Evolutionary conservation across 1,140 invertebrate genomes (phyloP), one percentile per base, ranked within the genome.

Genomic region (Cyphomyrmex costatus): DNA sequence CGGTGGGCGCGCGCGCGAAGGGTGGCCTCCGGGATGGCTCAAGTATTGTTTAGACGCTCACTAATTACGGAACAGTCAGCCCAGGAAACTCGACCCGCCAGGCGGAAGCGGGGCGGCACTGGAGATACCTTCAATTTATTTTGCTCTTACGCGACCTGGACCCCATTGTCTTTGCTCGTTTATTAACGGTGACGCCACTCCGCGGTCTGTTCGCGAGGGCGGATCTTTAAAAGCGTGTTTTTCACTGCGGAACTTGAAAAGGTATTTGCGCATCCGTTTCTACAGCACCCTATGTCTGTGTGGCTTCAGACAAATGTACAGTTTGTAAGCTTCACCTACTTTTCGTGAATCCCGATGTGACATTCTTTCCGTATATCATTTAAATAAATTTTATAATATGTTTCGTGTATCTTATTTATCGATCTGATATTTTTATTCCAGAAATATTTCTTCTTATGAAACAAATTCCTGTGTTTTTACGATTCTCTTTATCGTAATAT

Each of bases 121-220:
- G 79, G 68, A 58, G 79, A 74, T 83, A 24, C 53, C 68, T 83
- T 60, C 79, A 83, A 83, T 83, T 83, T 83, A 83, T 83, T 83
- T 83, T 83, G 68, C 36, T 74, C 66, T 74, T 83, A 74, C 53
- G 53, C 53, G 79, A 66, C 68, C 16, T 36, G 68, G 51, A 71
- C 66, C 79, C 68, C 68, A 83, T 83, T 83, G 79, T 74, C 68
- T 83, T 73, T 12, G 65, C 78, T 80, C 78, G 63, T 80, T 80
- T 80, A 80, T 80, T 80, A 80, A 80, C 49, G 49, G 49, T 49
- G 65, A 42, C 19, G 51, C 49, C 51, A 56, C 21, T 56, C n/a
- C 14, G 61, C 33, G 63, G 46, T 80, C 77, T 68, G n/a, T 46
- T 53, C 21, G n/a, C 30, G 30, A 68, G 65, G 65, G 16, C 56